Percentiles rank a stretch among this genome's conserved stretches.
phyloP scores from a whole-genome alignment of 2,113 vertebrate species.

The Tapirus terrestris region DNA sequence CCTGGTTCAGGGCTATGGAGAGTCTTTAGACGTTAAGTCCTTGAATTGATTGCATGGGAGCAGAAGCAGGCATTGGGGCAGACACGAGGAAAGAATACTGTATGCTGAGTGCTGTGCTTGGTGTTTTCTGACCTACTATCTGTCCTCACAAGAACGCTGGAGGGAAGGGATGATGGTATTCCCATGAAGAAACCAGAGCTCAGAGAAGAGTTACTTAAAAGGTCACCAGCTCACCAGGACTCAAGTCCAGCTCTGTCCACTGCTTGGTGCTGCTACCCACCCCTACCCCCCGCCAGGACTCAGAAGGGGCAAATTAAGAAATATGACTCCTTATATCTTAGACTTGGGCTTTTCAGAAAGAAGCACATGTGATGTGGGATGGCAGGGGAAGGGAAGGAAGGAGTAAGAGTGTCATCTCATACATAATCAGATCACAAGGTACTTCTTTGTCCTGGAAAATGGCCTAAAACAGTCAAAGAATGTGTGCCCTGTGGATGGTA shows the following conservation, averaged over 20 bases:
- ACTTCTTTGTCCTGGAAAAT: constrained; percentile 43
- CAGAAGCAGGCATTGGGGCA: background rate
- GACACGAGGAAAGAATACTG: background rate
- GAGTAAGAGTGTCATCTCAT: background rate
- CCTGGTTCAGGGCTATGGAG: background rate
- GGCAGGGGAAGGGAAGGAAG: background rate
- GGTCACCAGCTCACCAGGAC: background rate
- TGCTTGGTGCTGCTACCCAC: background rate
- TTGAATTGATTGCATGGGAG: background rate
- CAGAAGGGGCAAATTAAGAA: constrained; percentile 49
- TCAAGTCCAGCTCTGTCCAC: background rate
- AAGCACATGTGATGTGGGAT: background rate
- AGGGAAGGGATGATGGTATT: constrained; percentile 38
- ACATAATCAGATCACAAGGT: background rate
- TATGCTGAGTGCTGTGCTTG: background rate
- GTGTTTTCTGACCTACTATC: background rate
- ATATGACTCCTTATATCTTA: constrained; percentile 33
- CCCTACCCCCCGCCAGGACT: background rate
- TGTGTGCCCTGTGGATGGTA: background rate
- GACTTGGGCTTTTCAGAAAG: constrained; percentile 52
- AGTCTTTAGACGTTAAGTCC: background rate
- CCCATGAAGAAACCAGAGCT: constrained; percentile 57
- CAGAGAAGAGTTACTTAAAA: background rate
- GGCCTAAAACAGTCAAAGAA: constrained; percentile 10
- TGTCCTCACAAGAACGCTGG: background rate